Conservation (phyloP, 2,113 vertebrate genomes). For the Cyanoramphus novaezelandiae region DNA sequence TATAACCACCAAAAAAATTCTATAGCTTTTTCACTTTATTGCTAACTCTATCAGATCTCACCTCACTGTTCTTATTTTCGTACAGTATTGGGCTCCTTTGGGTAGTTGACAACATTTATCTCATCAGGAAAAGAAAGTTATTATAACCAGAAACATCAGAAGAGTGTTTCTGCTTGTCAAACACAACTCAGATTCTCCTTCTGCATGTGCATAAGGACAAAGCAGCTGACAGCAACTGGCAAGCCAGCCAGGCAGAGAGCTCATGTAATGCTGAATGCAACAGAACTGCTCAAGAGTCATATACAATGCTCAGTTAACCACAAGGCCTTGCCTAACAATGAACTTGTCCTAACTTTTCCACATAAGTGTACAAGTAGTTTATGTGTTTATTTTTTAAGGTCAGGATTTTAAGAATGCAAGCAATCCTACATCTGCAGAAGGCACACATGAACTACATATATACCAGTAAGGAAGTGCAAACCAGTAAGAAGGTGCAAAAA, state of each 20-base stretch:
- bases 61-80: neutral
- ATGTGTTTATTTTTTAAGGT: neutral
- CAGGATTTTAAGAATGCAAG: neutral
- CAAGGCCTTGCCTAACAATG: neutral
- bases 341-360: neutral
- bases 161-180: neutral
- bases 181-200: neutral
- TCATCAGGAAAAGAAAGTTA: neutral
- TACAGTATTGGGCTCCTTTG: neutral
- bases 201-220: neutral
- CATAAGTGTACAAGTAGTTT: neutral
- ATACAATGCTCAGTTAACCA: neutral
- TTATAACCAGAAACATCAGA: neutral
- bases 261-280: neutral
- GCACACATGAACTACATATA: neutral
- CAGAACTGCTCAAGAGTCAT: neutral
- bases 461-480: neutral
- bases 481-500: neutral
- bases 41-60: neutral
- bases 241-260: neutral
- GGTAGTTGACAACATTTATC: neutral
- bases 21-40: neutral
- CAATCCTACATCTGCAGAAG: neutral
- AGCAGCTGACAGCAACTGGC: neutral
- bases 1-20: neutral